Base-by-base conservation (phyloP, 1,140 invertebrate genomes). In the Lysiphlebus fabarum region DNA sequence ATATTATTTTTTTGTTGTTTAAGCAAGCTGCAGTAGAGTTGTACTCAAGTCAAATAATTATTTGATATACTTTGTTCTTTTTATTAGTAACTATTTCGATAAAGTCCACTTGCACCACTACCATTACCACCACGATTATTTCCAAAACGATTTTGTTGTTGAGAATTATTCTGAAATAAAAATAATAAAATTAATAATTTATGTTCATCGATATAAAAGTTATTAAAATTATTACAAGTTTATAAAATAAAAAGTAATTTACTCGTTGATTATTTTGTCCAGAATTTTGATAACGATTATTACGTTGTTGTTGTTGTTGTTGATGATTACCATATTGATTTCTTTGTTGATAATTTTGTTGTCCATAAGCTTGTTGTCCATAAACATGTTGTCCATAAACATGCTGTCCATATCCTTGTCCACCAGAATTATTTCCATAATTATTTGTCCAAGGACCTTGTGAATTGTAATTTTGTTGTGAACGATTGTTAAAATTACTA, bases 141-240 rank as follows among this genome's bases (percentile, higher is more conserved):
- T 4, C 67, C 66, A 43, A 63, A 62, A 36, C 64, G 62, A 64
- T 67, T 65, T 12, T 56, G 53, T 1, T 61, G 59, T 56, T 67
- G 66, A 59, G 17, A 17, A 17, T 17, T 1, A 26, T 69, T 70
- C 68, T 69, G 37, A 8, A 63, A 65, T 61, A 60, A 43, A 44
- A 48, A 58, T 45, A 8, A 49, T 4, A 14, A 42, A 40, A 48
- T 53, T 43, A 7, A 33, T 10, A 17, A 59, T 53, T 10, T 33
- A n/a, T n/a, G 8, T 53, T 14, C 10, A 45, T n/a, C 0, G 8
- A 40, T 14, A 43, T 26, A 43, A n/a, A n/a, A n/a, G n/a, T n/a
- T 42, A 17, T 17, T 17, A 55, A 55, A 43, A 12, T 6, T 56
- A 8, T n/a, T n/a, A n/a, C n/a, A n/a, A n/a, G n/a, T n/a, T n/a